A percentile compares a stretch with the other conserved stretches of the same genome.
Evolutionary conservation across 2,113 vertebrate genomes (phyloP).

Genomic region (Platanista minor): DNA sequence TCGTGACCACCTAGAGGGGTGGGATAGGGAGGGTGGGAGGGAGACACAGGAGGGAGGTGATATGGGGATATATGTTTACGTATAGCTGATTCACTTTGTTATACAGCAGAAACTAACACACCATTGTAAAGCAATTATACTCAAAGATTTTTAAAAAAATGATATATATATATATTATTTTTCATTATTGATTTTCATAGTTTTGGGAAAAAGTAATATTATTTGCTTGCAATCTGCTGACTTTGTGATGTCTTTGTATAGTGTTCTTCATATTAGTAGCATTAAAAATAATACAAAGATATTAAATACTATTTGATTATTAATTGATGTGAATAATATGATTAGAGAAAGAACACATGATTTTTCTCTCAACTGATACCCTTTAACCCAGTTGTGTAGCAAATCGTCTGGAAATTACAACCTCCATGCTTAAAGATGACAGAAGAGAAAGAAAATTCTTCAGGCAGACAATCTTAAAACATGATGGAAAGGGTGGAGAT

Average conservation of each 20-base stretch:
- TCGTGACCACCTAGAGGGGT: too few species aligned
- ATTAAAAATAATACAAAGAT: background rate
- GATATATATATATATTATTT: background rate
- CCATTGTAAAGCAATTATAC: too few species aligned
- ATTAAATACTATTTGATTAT: background rate
- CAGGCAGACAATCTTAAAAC: background rate
- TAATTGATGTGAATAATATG: background rate
- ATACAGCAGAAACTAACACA: too few species aligned
- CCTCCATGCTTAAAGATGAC: background rate
- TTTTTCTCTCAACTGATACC: background rate
- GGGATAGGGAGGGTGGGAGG: too few species aligned
- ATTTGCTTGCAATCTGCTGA: background rate
- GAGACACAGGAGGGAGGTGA: too few species aligned
- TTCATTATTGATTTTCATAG: background rate
- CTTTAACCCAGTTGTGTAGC: background rate
- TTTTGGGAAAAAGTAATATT: background rate
- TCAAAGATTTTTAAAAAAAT: background rate
- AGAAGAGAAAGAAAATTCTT: background rate
- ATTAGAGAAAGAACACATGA: background rate
- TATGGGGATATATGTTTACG: too few species aligned
- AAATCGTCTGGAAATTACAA: background rate
- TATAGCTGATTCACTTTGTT: too few species aligned
- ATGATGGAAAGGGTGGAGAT: background rate
- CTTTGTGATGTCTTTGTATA: background rate
- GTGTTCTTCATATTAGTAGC: background rate